phyloP scores from a whole-genome alignment of 2,797 vertebrate species.

The Loriculus beryllinus region DNA sequence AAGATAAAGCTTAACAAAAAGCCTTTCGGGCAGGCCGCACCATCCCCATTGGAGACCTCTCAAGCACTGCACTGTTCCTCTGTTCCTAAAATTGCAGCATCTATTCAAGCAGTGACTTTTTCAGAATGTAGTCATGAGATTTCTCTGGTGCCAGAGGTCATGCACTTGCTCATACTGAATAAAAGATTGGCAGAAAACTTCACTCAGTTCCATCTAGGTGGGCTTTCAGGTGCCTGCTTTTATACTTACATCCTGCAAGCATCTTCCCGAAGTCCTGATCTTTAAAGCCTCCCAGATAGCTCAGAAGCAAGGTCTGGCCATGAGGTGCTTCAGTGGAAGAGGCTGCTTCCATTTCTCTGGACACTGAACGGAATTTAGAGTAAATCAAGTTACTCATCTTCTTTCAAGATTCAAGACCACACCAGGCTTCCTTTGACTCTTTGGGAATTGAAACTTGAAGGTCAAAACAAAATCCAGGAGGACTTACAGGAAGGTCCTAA shows the following conservation, averaged over 20 bases:
- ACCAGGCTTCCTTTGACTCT: background rate
- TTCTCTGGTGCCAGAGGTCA: background rate
- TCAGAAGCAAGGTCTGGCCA: background rate
- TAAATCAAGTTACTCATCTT: background rate
- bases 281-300: background rate
- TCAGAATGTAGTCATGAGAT: background rate
- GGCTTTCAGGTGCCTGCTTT: background rate
- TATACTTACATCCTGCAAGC: background rate
- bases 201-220: background rate
- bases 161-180: background rate
- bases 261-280: background rate
- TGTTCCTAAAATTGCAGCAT: background rate
- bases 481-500: background rate
- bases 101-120: background rate
- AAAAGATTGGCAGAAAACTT: background rate
- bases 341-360: background rate
- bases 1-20: background rate
- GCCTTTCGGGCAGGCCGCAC: background rate
- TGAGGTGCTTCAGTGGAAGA: background rate
- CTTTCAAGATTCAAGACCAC: background rate
- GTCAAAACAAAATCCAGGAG: background rate
- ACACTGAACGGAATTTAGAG: background rate
- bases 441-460: background rate
- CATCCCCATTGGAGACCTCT: background rate
- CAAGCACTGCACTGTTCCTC: background rate